Conservation (phyloP, 2,888 invertebrate genomes). For the Aleiodes alternator region DNA sequence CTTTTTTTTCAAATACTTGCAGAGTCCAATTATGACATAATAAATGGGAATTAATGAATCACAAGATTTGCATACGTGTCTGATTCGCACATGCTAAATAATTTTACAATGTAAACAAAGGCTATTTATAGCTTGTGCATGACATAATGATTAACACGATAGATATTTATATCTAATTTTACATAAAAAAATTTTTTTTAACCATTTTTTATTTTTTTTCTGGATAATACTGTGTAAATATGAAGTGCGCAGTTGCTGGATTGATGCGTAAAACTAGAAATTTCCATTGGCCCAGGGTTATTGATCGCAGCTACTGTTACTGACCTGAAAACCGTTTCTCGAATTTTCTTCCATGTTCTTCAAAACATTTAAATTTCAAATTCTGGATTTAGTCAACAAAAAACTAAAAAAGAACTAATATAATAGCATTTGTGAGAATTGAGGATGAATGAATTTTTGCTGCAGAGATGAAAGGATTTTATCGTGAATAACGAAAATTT, state of each 20-base stretch:
- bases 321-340: conserved; percentile 28
- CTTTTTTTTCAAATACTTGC: no score
- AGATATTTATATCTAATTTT: conserved; percentile 13
- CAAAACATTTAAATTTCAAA: neutral
- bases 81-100: neutral
- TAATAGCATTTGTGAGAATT: no score
- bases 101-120: neutral
- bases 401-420: no score
- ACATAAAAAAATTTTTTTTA: neutral
- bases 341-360: neutral
- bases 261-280: conserved; percentile 6
- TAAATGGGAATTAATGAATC: no score
- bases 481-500: no score
- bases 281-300: conserved; percentile 29
- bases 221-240: neutral
- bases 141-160: conserved; percentile 20
- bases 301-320: conserved; percentile 14
- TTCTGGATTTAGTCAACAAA: neutral
- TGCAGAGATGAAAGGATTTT: no score
- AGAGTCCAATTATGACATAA: no score
- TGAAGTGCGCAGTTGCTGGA: conserved; percentile 26
- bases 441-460: no score
- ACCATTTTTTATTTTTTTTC: neutral
- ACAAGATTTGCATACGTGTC: neutral
- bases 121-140: neutral